Conservation (phyloP, 2,797 vertebrate species). For the Hyperoplus immaculatus region DNA sequence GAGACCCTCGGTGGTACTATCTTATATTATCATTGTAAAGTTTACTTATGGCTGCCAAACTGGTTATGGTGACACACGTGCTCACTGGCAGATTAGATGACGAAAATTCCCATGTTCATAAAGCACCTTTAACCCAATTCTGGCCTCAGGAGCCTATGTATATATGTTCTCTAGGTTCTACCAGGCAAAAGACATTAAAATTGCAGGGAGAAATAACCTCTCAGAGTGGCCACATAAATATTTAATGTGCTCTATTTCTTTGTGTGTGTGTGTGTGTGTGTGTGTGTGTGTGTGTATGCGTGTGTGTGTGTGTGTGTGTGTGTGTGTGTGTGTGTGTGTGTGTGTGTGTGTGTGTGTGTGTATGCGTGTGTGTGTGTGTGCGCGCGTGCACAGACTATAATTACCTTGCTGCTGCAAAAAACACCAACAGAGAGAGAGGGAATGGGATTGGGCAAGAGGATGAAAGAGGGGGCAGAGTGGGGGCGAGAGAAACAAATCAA, state of each 20-base stretch:
- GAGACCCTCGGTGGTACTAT: neutral
- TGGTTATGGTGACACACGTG: neutral
- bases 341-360: slow-evolving; percentile 23
- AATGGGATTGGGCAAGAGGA: slow-evolving; percentile 41
- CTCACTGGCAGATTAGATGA: slow-evolving; percentile 21
- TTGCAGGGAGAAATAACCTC: slow-evolving; percentile 84
- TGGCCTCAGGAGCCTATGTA: slow-evolving; percentile 35
- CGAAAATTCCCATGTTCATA: slow-evolving; percentile 18
- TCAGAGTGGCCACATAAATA: slow-evolving; percentile 80
- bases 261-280: slow-evolving; percentile 39
- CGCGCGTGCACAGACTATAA: slow-evolving; percentile 58
- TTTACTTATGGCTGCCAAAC: neutral
- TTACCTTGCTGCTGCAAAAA: slow-evolving; percentile 67
- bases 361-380: slow-evolving; percentile 27
- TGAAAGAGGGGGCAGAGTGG: slow-evolving; percentile 48
- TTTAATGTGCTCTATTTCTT: slow-evolving; percentile 78
- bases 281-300: slow-evolving; percentile 20
- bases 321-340: slow-evolving; percentile 28
- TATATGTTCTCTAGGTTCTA: slow-evolving; percentile 63
- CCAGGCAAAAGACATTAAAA: slow-evolving; percentile 71
- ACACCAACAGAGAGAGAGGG: slow-evolving; percentile 50
- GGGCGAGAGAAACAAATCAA: slow-evolving; percentile 36
- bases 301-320: slow-evolving; percentile 26
- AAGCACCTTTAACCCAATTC: slow-evolving; percentile 41
- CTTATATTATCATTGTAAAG: neutral